Base-by-base conservation (phyloP, 2,113 vertebrate species). In the Oxyura jamaicensis region DNA sequence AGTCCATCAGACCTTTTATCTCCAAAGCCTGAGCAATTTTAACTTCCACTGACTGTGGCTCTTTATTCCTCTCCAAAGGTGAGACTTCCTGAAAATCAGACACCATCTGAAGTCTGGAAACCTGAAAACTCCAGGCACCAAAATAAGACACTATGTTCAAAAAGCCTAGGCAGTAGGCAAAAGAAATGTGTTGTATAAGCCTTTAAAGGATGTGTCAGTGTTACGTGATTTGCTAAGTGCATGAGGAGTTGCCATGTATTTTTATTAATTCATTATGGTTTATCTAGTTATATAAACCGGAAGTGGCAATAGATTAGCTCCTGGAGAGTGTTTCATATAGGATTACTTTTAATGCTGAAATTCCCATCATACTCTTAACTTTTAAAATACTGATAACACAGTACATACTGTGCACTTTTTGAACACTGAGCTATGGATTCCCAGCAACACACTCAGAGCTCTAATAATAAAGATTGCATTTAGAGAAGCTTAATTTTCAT, bases 291-390 rank as follows among this genome's bases (percentile, higher is more conserved):
- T 68, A 96, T 48, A 86, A 97, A 93, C 73, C 91, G 86, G 79
- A 94, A 96, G 91, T 86, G 44, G 92, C 79, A 94, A 92, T 29
- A 91, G 91, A 94, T 97, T 96, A 95, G 5, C 50, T 93, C 94
- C 95, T 41, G 63, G 66, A 86, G 90, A 83, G 91, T 94, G 67
- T 84, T 93, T 90, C 69, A 88, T 88, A 86, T 58, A 55, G 90
- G 94, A 95, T 97, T 97, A 96, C 5, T 19, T 94, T 94, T 95
- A 95, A 96, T 91, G 85, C 78, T 91, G 75, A 83, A 94, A 93
- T 95, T 97, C 82, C 88, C 28, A 8, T 93, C 88, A 93, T 93
- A 95, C 60, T 81, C 78, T 56, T 74, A 95, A 77, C 69, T 95
- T 96, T 91, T 74, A 91, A 89, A 97, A 91, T 92, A 84, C 95